Percentiles rank a stretch among this genome's conserved stretches.
Evolutionary conservation across 1,140 invertebrate genomes (phyloP).

Genomic region (Hycleus cichorii): DNA sequence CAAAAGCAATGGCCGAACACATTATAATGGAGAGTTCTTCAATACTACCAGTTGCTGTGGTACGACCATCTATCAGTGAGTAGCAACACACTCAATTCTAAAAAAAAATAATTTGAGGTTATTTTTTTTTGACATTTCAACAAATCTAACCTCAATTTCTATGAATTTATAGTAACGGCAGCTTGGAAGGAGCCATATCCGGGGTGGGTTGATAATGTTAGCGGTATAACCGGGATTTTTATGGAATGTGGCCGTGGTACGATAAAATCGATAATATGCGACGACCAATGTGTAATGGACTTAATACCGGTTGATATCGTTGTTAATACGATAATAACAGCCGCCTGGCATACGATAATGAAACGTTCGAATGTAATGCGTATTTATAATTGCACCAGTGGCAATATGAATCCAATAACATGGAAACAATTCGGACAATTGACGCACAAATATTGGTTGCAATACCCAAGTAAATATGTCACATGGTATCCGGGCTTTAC

Average conservation of each 20-base stretch:
- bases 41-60: slow-evolving; percentile 75
- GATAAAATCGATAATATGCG: slow-evolving; percentile 73
- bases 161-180: slow-evolving; percentile 52
- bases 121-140: no score
- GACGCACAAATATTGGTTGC: slow-evolving; percentile 61
- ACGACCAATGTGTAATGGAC: slow-evolving; percentile 66
- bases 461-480: slow-evolving; percentile 73
- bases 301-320: slow-evolving; percentile 88
- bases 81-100: slow-evolving; percentile 1
- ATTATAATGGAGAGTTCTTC: slow-evolving; percentile 55
- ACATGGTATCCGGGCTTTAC: slow-evolving; percentile 79
- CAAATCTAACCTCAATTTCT: background rate
- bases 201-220: slow-evolving; percentile 95
- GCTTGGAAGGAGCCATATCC: slow-evolving; percentile 68
- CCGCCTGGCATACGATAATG: slow-evolving; percentile 66
- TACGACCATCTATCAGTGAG: slow-evolving; percentile 83
- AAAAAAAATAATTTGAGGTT: no score
- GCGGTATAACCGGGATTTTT: slow-evolving; percentile 70
- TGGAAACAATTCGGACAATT: slow-evolving; percentile 72
- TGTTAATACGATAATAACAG: slow-evolving; percentile 78
- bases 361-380: slow-evolving; percentile 50
- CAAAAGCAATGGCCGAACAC: slow-evolving; percentile 77
- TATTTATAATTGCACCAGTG: slow-evolving; percentile 91
- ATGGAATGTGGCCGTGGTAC: slow-evolving; percentile 82
- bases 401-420: slow-evolving; percentile 70